Base-by-base conservation (phyloP, 37 sponge, comb jelly and placozoan species). In the Agelas oroides region DNA sequence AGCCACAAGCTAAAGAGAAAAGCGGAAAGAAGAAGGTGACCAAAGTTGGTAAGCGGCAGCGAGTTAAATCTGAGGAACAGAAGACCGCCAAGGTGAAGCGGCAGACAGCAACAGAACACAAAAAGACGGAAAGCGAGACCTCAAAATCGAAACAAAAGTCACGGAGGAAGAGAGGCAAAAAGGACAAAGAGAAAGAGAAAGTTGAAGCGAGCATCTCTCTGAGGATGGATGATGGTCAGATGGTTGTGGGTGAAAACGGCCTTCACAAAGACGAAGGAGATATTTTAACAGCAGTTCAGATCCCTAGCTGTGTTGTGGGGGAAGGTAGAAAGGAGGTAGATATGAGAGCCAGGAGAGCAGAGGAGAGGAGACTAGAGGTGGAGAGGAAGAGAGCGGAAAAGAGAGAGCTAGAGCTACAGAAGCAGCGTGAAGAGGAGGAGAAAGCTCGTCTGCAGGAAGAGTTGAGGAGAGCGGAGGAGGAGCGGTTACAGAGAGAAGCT, bases 331-430 rank as follows among this genome's bases (percentile, higher is more conserved):
- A 41, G 19, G 81, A 39, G 23, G 24, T 39, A n/a, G 73, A 20
- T 21, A 16, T 23, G 5, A 14, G 18, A n/a, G 24, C 23, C n/a
- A 71, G 73, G 53, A 23, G 33, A 21, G 81, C 71, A 11, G 81
- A 81, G 27, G 58, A 81, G 31, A 68, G 81, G 34, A 41, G 81
- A 20, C 13, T 21, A 24, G 81, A 81, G 71, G 32, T 81, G 5
- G 81, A 81, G 70, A 81, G 58, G 30, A 81, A 81, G 58, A 38
- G 81, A 55, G 53, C 69, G 1, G 81, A 81, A 36, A 80, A 81
- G 61, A 54, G 65, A 52, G 71, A 81, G 23, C 36, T 88, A 57
- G 88, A 88, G 75, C 31, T 75, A 5, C 14, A 32, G 59, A 88
- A 81, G 82, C 18, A 46, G 33, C 36, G 33, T 35, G 64, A 81